Conservation (phyloP, 2,797 vertebrate species). For the Selene dorsalis region DNA sequence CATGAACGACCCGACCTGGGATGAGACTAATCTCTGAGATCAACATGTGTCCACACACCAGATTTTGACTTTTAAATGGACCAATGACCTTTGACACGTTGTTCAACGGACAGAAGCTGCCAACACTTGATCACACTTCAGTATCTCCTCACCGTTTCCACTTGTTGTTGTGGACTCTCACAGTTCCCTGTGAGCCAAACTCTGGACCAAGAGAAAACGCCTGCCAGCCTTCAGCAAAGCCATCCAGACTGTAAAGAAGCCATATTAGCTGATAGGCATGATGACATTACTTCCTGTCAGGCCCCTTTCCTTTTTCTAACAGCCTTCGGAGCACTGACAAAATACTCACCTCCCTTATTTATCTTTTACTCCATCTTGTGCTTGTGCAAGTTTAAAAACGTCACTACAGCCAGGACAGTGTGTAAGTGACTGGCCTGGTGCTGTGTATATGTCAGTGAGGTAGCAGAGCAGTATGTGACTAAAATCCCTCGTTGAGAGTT, state of each 20-base stretch:
- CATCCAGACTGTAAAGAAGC: constrained; percentile 60
- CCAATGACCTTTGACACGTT: constrained; percentile 11
- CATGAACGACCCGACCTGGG: constrained; percentile 96
- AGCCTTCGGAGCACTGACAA: constrained; percentile 17
- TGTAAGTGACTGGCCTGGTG: constrained; percentile 26
- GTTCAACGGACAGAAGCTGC: constrained; percentile 41
- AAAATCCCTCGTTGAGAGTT: constrained; percentile 6
- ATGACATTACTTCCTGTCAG: constrained; percentile 44
- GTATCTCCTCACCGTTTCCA: neutral
- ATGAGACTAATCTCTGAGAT: constrained; percentile 95
- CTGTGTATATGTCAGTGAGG: constrained; percentile 16
- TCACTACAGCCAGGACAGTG: neutral
- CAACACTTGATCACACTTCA: neutral
- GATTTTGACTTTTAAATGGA: constrained; percentile 24
- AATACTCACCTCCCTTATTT: neutral
- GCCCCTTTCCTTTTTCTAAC: constrained; percentile 2
- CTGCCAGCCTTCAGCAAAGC: constrained; percentile 50
- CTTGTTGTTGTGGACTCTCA: too few relatives aligned
- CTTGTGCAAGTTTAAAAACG: neutral
- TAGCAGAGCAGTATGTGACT: constrained; percentile 13
- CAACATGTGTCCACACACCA: neutral
- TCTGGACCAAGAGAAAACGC: constrained; percentile 50
- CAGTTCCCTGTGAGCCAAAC: constrained; percentile 36
- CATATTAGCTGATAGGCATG: constrained; percentile 47
- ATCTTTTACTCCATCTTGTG: constrained; percentile 1